Conservation (phyloP, 2,888 invertebrate genomes). For the Stramonita haemastoma region DNA sequence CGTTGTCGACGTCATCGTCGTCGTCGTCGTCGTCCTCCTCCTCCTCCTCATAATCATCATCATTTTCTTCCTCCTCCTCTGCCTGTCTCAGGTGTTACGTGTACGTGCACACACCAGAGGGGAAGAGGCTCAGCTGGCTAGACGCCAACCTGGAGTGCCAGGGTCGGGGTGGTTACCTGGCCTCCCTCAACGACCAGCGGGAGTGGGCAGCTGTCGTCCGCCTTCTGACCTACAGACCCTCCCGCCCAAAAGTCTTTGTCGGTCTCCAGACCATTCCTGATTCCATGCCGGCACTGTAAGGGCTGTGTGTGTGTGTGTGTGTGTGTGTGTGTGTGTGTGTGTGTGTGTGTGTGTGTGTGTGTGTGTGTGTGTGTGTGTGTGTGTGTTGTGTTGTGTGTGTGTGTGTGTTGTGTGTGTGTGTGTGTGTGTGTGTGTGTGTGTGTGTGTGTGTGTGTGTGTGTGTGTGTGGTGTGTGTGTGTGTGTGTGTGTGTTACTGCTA, state of each 20-base stretch:
- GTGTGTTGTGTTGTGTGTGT: too few relatives aligned
- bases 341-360: too few relatives aligned
- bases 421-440: background rate
- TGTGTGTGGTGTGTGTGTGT: conserved; percentile 17
- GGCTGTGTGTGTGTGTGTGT: too few relatives aligned
- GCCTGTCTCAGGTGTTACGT: conserved; percentile 1
- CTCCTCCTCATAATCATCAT: too few relatives aligned
- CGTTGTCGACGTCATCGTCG: too few relatives aligned
- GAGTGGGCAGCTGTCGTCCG: background rate
- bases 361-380: too few relatives aligned
- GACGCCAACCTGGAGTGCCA: background rate
- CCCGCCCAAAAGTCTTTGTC: background rate
- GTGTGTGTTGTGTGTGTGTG: background rate
- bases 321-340: too few relatives aligned
- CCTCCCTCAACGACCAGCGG: background rate
- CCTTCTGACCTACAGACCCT: background rate
- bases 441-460: background rate
- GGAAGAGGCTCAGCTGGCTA: background rate
- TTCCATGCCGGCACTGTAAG: too few relatives aligned
- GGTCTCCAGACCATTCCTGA: background rate
- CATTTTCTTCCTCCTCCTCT: too few relatives aligned
- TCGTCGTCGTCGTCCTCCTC: too few relatives aligned
- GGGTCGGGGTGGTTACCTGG: background rate
- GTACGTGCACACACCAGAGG: background rate
- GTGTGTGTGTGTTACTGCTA: background rate